A percentile compares a stretch with the other conserved stretches of the same genome.
Conservation (phyloP, 2,797 vertebrate species). For the Macrochelys suwanniensis region DNA sequence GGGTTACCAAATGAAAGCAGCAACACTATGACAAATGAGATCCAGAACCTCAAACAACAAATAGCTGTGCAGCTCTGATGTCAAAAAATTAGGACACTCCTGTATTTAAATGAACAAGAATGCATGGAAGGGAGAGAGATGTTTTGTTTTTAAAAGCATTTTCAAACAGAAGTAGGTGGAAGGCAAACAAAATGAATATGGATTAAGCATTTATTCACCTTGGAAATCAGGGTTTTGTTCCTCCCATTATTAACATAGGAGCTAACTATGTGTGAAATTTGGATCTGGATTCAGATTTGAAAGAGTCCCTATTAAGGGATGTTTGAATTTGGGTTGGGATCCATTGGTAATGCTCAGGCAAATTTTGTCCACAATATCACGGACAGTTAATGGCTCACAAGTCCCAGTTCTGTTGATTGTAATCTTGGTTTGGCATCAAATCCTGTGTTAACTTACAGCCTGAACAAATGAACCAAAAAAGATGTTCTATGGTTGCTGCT, state of each 20-base stretch:
- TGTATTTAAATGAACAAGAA: neutral
- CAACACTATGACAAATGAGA: neutral
- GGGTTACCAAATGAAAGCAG: neutral
- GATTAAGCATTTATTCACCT: neutral
- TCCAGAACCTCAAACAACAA: neutral
- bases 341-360: neutral
- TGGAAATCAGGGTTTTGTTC: neutral
- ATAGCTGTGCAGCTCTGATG: fast-evolving
- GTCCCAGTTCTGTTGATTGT: neutral
- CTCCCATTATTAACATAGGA: neutral
- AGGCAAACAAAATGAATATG: neutral
- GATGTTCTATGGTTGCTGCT: neutral
- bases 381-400: neutral
- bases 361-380: neutral
- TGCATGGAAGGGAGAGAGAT: fast-evolving
- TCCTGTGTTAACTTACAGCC: neutral
- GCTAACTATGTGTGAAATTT: neutral
- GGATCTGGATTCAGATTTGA: neutral
- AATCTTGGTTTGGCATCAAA: neutral
- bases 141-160: neutral
- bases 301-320: neutral
- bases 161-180: fast-evolving
- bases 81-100: neutral
- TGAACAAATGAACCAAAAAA: conserved; percentile 34
- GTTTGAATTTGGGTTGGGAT: neutral